Evolutionary conservation across 2,113 vertebrate genomes (phyloP).

Genomic region (Vidua chalybeata): DNA sequence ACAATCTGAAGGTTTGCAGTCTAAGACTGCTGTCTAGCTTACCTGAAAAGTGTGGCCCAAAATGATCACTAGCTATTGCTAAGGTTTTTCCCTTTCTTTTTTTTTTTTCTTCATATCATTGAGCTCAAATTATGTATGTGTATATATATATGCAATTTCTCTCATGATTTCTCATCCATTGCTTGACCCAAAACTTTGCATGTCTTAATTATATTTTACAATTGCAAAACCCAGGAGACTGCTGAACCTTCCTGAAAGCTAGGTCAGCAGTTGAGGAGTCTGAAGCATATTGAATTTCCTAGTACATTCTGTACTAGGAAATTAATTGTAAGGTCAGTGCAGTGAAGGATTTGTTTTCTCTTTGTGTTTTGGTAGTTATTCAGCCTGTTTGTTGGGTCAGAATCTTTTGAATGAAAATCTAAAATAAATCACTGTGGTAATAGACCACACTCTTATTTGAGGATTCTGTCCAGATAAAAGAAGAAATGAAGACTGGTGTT

Average conservation of each 20-base stretch:
- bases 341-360: not conserved
- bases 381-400: not conserved
- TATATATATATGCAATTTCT: not conserved
- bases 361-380: not conserved
- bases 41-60: not conserved
- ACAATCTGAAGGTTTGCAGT: not conserved
- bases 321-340: not conserved
- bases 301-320: not conserved
- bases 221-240: slow-evolving; percentile 54
- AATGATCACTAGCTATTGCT: not conserved
- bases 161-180: not conserved
- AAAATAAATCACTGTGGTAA: not conserved
- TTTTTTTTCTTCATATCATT: not conserved
- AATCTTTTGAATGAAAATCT: not conserved
- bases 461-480: not conserved
- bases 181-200: not conserved
- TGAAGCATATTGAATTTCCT: slow-evolving; percentile 53
- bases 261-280: slow-evolving; percentile 27
- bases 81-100: not conserved
- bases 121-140: not conserved
- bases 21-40: not conserved
- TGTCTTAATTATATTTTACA: slow-evolving; percentile 56
- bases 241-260: not conserved
- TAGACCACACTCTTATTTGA: not conserved
- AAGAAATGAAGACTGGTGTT: not conserved